Conservation (phyloP, 2,113 vertebrate species). For the Spea bombifrons region DNA sequence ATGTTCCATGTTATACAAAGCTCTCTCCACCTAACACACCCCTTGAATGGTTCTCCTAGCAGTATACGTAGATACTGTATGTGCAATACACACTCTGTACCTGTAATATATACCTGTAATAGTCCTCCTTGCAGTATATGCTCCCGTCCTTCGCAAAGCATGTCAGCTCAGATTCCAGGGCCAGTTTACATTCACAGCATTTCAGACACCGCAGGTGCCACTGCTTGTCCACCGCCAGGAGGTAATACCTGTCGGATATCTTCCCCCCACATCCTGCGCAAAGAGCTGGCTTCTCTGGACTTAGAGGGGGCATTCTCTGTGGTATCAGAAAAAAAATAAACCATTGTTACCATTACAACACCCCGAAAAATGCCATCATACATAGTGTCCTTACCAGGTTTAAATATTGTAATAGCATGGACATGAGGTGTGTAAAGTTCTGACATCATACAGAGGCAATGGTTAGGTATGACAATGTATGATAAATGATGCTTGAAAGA, state of each 20-base stretch:
- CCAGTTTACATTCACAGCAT: constrained; percentile 99
- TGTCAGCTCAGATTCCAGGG: constrained; percentile 95
- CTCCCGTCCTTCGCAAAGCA: constrained; percentile 99
- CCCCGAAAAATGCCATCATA: neutral
- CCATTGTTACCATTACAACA: neutral
- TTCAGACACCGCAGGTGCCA: constrained; percentile 98
- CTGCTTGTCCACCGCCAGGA: constrained; percentile 98
- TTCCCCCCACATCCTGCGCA: constrained; percentile 96
- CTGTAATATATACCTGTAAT: constrained; percentile 84
- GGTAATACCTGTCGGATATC: constrained; percentile 98
- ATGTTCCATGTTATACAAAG: neutral
- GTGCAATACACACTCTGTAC: constrained; percentile 4
- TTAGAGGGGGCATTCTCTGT: constrained; percentile 92
- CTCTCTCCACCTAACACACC: neutral
- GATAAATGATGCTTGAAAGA: too few relatives aligned
- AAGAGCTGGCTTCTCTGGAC: constrained; percentile 95
- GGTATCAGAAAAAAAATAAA: constrained; percentile 47
- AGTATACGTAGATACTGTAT: neutral
- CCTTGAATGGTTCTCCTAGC: neutral
- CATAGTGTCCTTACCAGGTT: too few relatives aligned
- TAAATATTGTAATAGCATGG: too few relatives aligned
- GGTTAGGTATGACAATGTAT: too few relatives aligned
- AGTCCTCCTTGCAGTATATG: constrained; percentile 99
- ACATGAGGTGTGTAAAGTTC: too few relatives aligned
- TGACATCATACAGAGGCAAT: too few relatives aligned